A percentile compares a stretch with the other conserved stretches of the same genome.
Conservation (phyloP, 2,888 invertebrate genomes). For the Agrochola macilenta region DNA sequence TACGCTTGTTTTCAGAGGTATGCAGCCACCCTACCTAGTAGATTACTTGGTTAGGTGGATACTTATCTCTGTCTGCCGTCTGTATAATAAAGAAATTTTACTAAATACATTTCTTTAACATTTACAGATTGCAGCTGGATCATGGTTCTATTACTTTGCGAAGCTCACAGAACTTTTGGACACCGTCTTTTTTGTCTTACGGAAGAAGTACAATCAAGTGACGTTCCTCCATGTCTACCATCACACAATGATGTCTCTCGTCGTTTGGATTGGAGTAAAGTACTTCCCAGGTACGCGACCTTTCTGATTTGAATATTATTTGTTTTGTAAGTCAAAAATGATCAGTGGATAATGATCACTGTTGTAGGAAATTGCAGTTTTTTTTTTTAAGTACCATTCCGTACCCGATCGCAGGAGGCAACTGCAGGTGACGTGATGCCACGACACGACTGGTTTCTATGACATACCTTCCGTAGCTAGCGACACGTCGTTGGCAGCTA, state of each 20-base stretch:
- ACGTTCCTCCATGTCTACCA: constrained; percentile 94
- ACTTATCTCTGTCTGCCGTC: not conserved
- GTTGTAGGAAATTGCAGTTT: too few relatives aligned
- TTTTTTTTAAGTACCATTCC: too few relatives aligned
- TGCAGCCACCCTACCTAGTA: not conserved
- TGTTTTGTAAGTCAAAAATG: too few relatives aligned
- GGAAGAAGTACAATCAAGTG: constrained; percentile 93
- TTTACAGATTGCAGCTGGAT: constrained; percentile 51
- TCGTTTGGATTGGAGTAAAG: constrained; percentile 56
- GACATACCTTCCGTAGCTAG: too few relatives aligned
- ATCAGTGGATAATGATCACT: too few relatives aligned
- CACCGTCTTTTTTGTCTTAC: constrained; percentile 94
- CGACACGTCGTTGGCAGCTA: too few relatives aligned
- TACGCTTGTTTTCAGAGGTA: not conserved
- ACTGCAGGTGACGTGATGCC: too few relatives aligned
- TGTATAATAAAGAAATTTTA: not conserved
- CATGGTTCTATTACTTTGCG: constrained; percentile 90
- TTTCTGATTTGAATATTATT: not conserved
- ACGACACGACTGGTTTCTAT: too few relatives aligned
- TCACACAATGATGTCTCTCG: constrained; percentile 53
- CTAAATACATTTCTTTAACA: not conserved
- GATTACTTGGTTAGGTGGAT: not conserved
- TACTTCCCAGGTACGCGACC: constrained; percentile 59
- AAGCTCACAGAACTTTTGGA: constrained; percentile 93
- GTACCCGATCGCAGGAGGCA: too few relatives aligned